Evolutionary conservation across 1,140 invertebrate species (phyloP), one percentile per base, ranked within the genome.

Genomic region (Megathymus violae): DNA sequence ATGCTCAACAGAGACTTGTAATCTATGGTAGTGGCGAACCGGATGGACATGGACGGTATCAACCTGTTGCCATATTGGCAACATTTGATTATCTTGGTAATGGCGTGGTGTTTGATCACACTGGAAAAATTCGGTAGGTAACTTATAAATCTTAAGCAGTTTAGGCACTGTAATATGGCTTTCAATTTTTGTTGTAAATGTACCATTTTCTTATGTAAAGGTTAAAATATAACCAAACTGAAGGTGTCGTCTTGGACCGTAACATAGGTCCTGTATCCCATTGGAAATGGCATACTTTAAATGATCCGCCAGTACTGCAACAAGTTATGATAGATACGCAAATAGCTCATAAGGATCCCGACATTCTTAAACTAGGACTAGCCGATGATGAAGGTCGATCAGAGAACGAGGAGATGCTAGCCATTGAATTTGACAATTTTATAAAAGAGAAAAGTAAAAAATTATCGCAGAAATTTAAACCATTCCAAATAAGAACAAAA

Each of bases 271-370:
- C 88, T 13, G 80, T 81, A 10, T 80, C 85, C 9, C 82, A 87
- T 62, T 91, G 88, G 88, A 89, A 91, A 62, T 91, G 88, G 88
- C 88, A 91, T 34, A 80, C 80, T 3, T 67, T 91, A 48, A 91
- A 91, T 44, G 88, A 91, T 62, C 88, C 88, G 4, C 88, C 88
- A 11, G 78, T 88, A 0, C 61, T 91, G 17, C 85, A 88, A 60
- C 80, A 89, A 72, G 84, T 89, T 4, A 91, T 89, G 87, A 88
- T 88, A 56, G 86, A 91, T 47, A 89, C 85, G 0, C 80, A 84
- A 62, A 76, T 88, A 75, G 64, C 82, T 6, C 78, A 82, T 15
- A 89, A 89, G 71, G 88, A 91, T 69, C 84, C 82, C 6, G 63
- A 72, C 1, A 91, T 91, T 27, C 9, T 75, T 5, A 81, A 81